A percentile compares a stretch with the other conserved stretches of the same genome.
Evolutionary conservation across 2,888 invertebrate genomes (phyloP).

Genomic region (Gibbula magus): DNA sequence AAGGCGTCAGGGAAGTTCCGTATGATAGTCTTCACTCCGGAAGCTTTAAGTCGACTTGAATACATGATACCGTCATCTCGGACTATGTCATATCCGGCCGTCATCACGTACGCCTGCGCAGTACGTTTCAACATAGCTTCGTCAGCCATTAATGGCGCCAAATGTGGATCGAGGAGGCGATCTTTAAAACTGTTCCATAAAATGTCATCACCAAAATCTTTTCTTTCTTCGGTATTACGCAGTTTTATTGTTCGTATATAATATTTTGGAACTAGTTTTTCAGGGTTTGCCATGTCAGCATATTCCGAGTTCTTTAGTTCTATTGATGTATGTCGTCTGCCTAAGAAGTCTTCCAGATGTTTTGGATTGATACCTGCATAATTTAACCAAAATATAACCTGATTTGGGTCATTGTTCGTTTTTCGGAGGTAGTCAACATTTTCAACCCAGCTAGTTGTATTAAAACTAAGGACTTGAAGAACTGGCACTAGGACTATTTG

Average conservation of each 20-base stretch:
- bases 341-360: constrained; percentile 41
- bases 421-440: background rate
- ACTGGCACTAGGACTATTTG: constrained; percentile 70
- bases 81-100: constrained; percentile 74
- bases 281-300: constrained; percentile 36
- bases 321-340: constrained; percentile 53
- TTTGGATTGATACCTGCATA: constrained; percentile 45
- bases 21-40: constrained; percentile 56
- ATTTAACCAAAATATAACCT: constrained; percentile 46
- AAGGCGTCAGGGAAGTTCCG: constrained; percentile 57
- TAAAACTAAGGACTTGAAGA: constrained; percentile 72
- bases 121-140: constrained; percentile 52
- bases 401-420: constrained; percentile 35
- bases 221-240: background rate
- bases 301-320: constrained; percentile 42
- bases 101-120: constrained; percentile 70
- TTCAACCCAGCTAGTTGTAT: constrained; percentile 40
- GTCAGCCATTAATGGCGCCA: constrained; percentile 72
- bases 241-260: constrained; percentile 26
- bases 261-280: constrained; percentile 47
- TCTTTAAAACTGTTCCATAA: constrained; percentile 27
- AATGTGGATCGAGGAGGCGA: constrained; percentile 54
- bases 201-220: constrained; percentile 50
- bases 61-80: constrained; percentile 74
- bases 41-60: constrained; percentile 61